Evolutionary conservation across 2,888 invertebrate species (phyloP).

Genomic region (Saturnia pavonia): DNA sequence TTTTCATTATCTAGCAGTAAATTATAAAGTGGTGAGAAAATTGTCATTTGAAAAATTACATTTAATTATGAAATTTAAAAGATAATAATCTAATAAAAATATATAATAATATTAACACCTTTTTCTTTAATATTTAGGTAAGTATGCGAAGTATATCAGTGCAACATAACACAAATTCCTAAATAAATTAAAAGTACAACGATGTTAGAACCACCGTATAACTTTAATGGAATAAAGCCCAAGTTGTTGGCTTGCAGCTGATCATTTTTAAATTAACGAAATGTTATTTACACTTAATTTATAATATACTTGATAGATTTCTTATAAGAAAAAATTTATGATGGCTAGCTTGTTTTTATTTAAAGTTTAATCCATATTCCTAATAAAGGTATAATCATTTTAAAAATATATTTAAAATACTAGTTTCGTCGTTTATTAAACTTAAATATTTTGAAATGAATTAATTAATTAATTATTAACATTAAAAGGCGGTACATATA

Average conservation of each 20-base stretch:
- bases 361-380: background rate
- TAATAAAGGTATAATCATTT: background rate
- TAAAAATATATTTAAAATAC: no score
- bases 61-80: background rate
- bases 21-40: no score
- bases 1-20: no score
- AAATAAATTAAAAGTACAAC: conserved; percentile 32
- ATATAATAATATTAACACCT: background rate
- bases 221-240: conserved; percentile 75
- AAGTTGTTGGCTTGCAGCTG: conserved; percentile 16
- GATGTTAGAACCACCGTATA: conserved; percentile 46
- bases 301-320: background rate
- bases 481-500: no score
- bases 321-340: background rate
- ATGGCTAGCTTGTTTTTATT: background rate
- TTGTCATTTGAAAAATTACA: no score
- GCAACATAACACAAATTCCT: conserved; percentile 22
- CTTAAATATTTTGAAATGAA: no score
- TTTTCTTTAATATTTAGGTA: background rate
- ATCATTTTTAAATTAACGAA: background rate
- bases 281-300: background rate
- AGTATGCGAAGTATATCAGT: conserved; percentile 5
- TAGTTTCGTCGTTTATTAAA: no score
- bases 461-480: no score
- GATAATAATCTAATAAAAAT: background rate